These are phyloP conservation scores for Marisa cornuarietis DNA, from an alignment of 1,140 invertebrate species.

Conservation along the genomic window DNA sequence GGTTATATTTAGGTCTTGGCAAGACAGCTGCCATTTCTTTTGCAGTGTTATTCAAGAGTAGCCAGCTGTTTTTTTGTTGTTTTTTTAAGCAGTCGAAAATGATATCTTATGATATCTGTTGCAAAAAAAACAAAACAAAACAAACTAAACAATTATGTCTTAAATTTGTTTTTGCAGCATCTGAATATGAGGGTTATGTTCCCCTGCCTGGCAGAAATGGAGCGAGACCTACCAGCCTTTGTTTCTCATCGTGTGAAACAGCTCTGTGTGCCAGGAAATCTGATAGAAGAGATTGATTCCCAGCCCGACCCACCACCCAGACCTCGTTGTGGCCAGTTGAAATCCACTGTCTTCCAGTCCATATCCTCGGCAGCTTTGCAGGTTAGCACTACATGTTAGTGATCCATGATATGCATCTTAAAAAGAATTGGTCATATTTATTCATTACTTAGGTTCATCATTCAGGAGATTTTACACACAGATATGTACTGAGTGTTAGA, in stretches of 20 bases:
- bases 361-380: conserved; percentile 34
- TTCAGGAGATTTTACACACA: neutral
- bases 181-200: conserved; percentile 77
- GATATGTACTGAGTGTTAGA: no score
- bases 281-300: conserved; percentile 81
- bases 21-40: no score
- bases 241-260: conserved; percentile 81
- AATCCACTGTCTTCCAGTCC: conserved; percentile 41
- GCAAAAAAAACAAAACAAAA: neutral
- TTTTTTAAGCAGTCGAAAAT: no score
- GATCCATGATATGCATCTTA: neutral
- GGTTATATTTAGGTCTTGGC: no score
- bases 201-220: conserved; percentile 78
- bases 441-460: neutral
- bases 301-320: conserved; percentile 72
- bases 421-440: neutral
- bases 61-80: no score
- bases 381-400: conserved; percentile 33
- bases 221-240: conserved; percentile 80
- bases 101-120: neutral
- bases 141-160: neutral
- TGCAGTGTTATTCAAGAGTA: no score
- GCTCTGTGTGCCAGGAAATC: conserved; percentile 76
- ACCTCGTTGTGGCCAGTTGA: conserved; percentile 52
- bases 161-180: conserved; percentile 70